Percentiles rank a stretch among this genome's conserved stretches.
Evolutionary conservation across 2,113 vertebrate genomes (phyloP).

Genomic region (Caranx ignobilis): DNA sequence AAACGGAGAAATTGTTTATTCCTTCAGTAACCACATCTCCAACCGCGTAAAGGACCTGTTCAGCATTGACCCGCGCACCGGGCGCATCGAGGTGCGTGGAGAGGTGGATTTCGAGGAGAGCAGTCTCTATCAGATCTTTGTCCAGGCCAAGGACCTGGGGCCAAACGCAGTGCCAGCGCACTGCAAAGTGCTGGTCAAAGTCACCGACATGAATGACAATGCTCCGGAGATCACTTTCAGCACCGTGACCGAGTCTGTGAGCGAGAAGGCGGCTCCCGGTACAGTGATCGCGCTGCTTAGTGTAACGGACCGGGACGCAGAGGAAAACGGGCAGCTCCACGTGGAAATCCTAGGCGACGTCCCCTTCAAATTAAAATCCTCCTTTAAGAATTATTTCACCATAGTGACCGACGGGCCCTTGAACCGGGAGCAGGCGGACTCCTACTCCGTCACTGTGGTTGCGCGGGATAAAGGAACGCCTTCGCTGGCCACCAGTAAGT

Average conservation of each 20-base stretch:
- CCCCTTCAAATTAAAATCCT: slow-evolving; percentile 95
- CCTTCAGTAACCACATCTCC: slow-evolving; percentile 96
- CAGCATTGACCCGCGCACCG: slow-evolving; percentile 90
- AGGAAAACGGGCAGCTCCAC: slow-evolving; percentile 93
- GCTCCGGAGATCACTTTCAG: slow-evolving; percentile 97
- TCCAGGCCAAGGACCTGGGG: slow-evolving; percentile 96
- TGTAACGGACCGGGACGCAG: slow-evolving; percentile 93
- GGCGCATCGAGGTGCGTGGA: slow-evolving; percentile 93
- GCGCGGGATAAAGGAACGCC: slow-evolving; percentile 92
- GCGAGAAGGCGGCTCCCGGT: slow-evolving; percentile 92
- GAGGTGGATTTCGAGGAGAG: slow-evolving; percentile 97
- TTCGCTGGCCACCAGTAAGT: slow-evolving; percentile 91
- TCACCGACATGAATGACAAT: slow-evolving; percentile 95
- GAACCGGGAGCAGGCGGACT: slow-evolving; percentile 92
- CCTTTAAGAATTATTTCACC: slow-evolving; percentile 95
- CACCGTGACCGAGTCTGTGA: slow-evolving; percentile 95
- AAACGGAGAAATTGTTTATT: slow-evolving; percentile 95
- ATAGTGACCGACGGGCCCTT: slow-evolving; percentile 94
- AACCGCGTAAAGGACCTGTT: slow-evolving; percentile 93
- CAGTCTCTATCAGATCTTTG: slow-evolving; percentile 92
- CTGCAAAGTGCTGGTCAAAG: slow-evolving; percentile 95
- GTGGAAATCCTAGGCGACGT: slow-evolving; percentile 95
- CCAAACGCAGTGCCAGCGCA: slow-evolving; percentile 96
- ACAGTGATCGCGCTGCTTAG: slow-evolving; percentile 96
- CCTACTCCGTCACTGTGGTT: slow-evolving; percentile 94